phyloP scores from a whole-genome alignment of 2,113 vertebrate species.

The Daboia siamensis region DNA sequence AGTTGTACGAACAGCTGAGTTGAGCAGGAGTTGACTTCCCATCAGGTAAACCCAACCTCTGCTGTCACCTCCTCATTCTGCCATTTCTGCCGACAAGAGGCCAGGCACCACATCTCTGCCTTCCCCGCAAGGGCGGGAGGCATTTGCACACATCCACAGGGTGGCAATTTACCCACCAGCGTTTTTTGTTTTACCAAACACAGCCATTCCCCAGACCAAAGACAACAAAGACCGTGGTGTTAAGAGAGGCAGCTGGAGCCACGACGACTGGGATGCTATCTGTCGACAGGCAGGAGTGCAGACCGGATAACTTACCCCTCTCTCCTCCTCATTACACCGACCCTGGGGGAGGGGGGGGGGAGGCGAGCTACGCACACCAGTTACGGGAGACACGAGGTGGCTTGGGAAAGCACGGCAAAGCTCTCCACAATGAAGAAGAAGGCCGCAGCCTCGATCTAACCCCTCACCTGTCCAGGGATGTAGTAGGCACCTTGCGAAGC shows the following conservation, averaged over 20 bases:
- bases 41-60: neutral
- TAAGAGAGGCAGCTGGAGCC: neutral
- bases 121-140: too few species aligned
- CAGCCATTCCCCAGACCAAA: neutral
- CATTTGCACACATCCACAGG: neutral
- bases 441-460: neutral
- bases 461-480: slow-evolving; percentile 89
- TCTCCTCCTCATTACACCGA: neutral
- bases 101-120: neutral
- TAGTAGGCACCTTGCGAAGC: slow-evolving; percentile 90
- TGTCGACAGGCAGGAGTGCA: neutral
- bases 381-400: neutral
- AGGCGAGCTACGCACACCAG: neutral
- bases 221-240: neutral
- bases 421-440: neutral
- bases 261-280: neutral
- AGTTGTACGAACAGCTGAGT: neutral
- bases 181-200: neutral
- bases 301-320: neutral
- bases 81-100: too few species aligned
- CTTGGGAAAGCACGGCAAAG: neutral
- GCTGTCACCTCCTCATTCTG: neutral
- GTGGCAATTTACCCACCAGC: too few species aligned
- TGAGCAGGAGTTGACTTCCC: neutral
- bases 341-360: neutral